Evolutionary conservation across 2,113 vertebrate species (phyloP), one percentile per base, ranked within the genome.

Genomic region (Phrynosoma blainvillii): DNA sequence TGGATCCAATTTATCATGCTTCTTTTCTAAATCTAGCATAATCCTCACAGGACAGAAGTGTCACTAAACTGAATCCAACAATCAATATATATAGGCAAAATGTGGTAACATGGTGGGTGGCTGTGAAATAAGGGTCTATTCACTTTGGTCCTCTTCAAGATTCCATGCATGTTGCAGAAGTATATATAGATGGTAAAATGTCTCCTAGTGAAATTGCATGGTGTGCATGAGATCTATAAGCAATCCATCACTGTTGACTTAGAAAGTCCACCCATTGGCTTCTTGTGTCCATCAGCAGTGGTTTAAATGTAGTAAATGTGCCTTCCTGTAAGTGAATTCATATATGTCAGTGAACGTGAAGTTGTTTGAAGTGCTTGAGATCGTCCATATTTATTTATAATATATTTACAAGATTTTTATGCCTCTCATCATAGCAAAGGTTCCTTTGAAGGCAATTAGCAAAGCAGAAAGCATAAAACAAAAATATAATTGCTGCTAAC

Each of bases 181-280:
- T 94, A 70, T 95, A 90, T 92, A 85, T 89, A 93, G 30, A 30
- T 86, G 74, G 84, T 95, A 93, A 92, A 91, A 40, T 87, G 88
- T 92, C 71, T 87, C 73, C 23, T 91, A 54, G 89, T 85, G 84
- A 62, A 92, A 91, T 47, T 96, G 96, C 96, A 97, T 97, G 96
- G 91, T 91, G 75, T 95, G 96, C 97, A 97, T 97, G 96, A 91
- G 27, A 36, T 81, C 93, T 89, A 89, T 93, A 87, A 95, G 92
- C 56, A 16, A 89, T 87, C 65, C 21, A 5, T 93, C 68, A 14
- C 42, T 65, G 36, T 25, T 91, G 82, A 62, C 84, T 66, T 82
- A 85, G 5, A 18, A 89, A 91, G 84, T 92, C 89, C 90, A 92
- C 92, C 54, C 93, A 87, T 93, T 86, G 90, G 87, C 92, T 94